Conservation (phyloP, 2,888 invertebrate genomes). For the Barypeithes pellucidus region DNA sequence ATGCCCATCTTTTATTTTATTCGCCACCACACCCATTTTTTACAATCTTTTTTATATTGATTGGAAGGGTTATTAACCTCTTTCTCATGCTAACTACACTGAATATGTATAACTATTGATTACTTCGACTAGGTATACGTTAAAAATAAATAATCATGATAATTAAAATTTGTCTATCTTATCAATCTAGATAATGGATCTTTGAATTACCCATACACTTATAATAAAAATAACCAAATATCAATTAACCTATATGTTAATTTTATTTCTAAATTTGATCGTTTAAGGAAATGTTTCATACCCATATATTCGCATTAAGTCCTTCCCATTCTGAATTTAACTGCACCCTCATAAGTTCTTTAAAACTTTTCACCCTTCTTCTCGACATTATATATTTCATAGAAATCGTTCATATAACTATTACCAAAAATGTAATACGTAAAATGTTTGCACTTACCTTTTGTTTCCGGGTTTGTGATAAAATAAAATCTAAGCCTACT, state of each 20-base stretch:
- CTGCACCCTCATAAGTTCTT: conserved; percentile 61
- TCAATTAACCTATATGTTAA: neutral
- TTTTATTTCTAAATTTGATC: neutral
- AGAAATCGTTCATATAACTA: neutral
- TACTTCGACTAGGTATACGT: too few relatives aligned
- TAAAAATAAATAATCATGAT: too few relatives aligned
- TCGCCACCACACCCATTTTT: too few relatives aligned
- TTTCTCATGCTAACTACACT: too few relatives aligned
- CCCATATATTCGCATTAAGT: conserved; percentile 65
- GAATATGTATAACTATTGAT: too few relatives aligned
- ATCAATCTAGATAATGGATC: too few relatives aligned
- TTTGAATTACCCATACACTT: too few relatives aligned
- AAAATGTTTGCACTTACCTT: conserved; percentile 26
- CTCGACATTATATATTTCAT: conserved; percentile 1
- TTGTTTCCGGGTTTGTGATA: neutral
- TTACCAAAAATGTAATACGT: neutral
- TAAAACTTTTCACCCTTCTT: conserved; percentile 41
- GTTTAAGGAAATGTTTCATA: conserved; percentile 57
- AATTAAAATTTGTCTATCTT: too few relatives aligned
- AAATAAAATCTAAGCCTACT: conserved; percentile 24
- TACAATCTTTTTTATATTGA: neutral
- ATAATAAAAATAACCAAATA: too few relatives aligned
- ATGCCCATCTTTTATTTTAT: too few relatives aligned
- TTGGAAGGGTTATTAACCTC: neutral
- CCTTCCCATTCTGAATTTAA: conserved; percentile 64